Conservation (phyloP, 2,888 invertebrate genomes). For the Stratiomys singularior region DNA sequence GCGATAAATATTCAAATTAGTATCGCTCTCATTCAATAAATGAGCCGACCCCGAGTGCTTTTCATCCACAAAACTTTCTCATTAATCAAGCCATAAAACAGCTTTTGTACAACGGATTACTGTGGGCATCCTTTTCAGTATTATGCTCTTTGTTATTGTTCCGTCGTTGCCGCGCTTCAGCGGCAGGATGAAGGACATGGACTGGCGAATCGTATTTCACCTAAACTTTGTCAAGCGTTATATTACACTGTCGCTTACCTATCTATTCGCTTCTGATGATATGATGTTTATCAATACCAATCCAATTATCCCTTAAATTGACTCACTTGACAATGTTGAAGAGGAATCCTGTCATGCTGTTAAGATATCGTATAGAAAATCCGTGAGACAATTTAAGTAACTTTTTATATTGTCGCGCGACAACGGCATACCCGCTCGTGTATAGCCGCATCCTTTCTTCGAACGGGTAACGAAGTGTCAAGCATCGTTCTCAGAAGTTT, state of each 20-base stretch:
- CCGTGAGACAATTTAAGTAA: not conserved
- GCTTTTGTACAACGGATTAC: not conserved
- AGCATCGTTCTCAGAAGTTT: no score
- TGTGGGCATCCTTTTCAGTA: not conserved
- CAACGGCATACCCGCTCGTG: no score
- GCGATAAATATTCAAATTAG: conserved; percentile 22
- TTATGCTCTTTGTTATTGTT: no score
- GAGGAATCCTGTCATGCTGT: not conserved
- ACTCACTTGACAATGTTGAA: not conserved
- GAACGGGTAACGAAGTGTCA: no score
- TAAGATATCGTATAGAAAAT: not conserved
- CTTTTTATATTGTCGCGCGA: not conserved
- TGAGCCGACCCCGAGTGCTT: not conserved
- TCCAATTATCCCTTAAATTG: conserved; percentile 15
- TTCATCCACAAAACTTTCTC: not conserved
- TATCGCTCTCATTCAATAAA: conserved; percentile 7
- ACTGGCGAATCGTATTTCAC: not conserved
- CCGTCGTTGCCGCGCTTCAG: not conserved
- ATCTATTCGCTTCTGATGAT: not conserved
- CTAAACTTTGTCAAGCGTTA: not conserved
- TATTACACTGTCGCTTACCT: not conserved
- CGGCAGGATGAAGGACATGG: not conserved
- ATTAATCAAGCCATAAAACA: conserved; percentile 23
- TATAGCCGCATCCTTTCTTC: no score
- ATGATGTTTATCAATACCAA: conserved; percentile 8